Base-by-base conservation (phyloP, 2,797 vertebrate species). In the Gallirallus australis region DNA sequence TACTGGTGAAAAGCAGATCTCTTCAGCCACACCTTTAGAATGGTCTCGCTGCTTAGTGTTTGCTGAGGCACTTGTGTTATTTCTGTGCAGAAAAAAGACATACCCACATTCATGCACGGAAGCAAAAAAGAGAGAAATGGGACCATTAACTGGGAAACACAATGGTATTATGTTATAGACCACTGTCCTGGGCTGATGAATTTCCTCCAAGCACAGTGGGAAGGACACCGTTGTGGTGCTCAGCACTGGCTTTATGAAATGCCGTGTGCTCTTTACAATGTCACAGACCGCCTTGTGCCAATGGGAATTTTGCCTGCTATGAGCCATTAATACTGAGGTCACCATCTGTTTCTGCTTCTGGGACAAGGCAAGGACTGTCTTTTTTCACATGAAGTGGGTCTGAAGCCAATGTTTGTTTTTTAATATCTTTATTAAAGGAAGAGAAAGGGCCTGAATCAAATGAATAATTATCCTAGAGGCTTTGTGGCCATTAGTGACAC, bases 291-390 rank as follows among this genome's bases (percentile, higher is more conserved):
- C 60, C 87, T 35, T 68, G 64, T 84, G 78, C 89, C 90, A 70
- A 6, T 84, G 77, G 88, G 90, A 93, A 48, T 85, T 89, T 73
- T 28, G 60, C 37, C 68, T 91, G 86, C 91, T 78, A 54, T 72
- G 91, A 91, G 76, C 69, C 89, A 86, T 92, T 96, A 92, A 83
- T 94, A 48, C 86, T 45, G 93, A 87, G 72, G 76, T 94, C 54
- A 59, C 82, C 86, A 92, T 95, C 92, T 96, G 30, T 77, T 89
- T 91, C 86, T 91, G 84, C n/a, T 90, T 69, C 88, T 82, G 85
- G 54, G 27, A 87, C 69, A 80, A 81, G 40, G 65, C 50, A 84
- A 59, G 68, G 69, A 69, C 76, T 81, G 53, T 27, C 16, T 45
- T 84, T 75, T 90, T 56, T 20, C 16, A 16, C 12, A 30, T 73